These are phyloP conservation scores for Platysteira castanea DNA, from an alignment of 2,113 vertebrate species.

Conservation along the genomic window DNA sequence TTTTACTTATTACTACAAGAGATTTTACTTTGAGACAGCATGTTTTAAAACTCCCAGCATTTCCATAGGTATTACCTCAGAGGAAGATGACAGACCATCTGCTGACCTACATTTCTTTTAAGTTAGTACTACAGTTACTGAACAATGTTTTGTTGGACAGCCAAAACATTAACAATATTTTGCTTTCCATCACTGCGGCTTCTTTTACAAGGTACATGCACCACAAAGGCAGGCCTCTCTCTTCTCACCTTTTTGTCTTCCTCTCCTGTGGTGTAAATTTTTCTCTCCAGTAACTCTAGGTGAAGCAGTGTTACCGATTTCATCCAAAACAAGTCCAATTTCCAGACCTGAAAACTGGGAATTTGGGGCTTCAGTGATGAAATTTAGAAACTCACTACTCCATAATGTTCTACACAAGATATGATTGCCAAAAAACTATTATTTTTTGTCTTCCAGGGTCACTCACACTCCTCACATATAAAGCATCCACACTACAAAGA, in stretches of 20 bases:
- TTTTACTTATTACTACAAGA: neutral
- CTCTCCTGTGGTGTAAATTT: neutral
- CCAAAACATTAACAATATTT: neutral
- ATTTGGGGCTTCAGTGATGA: neutral
- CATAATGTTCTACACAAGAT: neutral
- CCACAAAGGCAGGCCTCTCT: neutral
- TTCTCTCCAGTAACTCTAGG: neutral
- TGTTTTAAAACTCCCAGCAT: neutral
- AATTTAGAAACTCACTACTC: neutral
- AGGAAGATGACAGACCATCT: neutral
- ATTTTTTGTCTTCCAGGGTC: neutral
- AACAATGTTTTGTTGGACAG: neutral
- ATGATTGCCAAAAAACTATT: neutral
- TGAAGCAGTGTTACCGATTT: neutral
- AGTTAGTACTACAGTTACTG: neutral
- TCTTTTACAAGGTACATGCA: fast-evolving
- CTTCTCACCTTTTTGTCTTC: neutral
- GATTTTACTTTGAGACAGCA: neutral
- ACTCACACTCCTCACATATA: neutral
- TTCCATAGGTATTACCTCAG: neutral
- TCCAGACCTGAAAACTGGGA: neutral
- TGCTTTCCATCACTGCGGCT: neutral
- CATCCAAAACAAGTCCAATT: neutral
- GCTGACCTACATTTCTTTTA: neutral
- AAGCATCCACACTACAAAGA: neutral